Evolutionary conservation across 2,797 vertebrate genomes (phyloP), one percentile per base, ranked within the genome.

Genomic region (Spinus olivaceus): DNA sequence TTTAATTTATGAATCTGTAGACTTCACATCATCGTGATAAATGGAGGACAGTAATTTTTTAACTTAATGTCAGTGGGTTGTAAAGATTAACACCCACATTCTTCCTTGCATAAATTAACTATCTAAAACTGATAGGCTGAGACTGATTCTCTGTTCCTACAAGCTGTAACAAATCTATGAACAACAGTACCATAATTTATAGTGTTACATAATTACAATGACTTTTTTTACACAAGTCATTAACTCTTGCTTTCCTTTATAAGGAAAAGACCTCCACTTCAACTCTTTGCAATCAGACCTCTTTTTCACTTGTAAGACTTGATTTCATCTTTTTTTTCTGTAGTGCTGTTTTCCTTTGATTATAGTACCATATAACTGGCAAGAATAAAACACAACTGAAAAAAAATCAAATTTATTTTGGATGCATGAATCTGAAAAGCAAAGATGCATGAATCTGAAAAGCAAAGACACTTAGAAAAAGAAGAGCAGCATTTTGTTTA

Each of bases 81-180:
- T 71, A 89, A 94, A 88, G 70, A 94, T 91, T 91, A 92, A 95
- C 88, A 91, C 6, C 22, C 30, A 76, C 50, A 54, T 79, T 84
- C 60, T 69, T 84, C 41, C 46, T 78, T 67, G 74, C 51, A 84
- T 69, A 93, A 79, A 96, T 88, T 88, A 88, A 64, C 59, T 89
- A 87, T n/a, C 46, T 33, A 54, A 81, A 94, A 60, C 41, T 3
- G 4, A 46, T 16, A 86, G 74, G 33, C 49, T 86, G 86, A 90
- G 33, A 88, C 59, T 13, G 49, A 90, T 60, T 86, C 60, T 64
- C 69, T 83, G 14, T 46, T 90, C 46, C 47, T 79, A 81, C 17
- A 50, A 92, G 49, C n/a, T 80, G 12, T n/a, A 82, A 74, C 30
- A 91, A 23, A 66, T 51, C 60, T 79, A 42, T 30, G 37, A 94